Evolutionary conservation across 1,140 invertebrate genomes (phyloP).

Genomic region (Oscheius sp.): DNA sequence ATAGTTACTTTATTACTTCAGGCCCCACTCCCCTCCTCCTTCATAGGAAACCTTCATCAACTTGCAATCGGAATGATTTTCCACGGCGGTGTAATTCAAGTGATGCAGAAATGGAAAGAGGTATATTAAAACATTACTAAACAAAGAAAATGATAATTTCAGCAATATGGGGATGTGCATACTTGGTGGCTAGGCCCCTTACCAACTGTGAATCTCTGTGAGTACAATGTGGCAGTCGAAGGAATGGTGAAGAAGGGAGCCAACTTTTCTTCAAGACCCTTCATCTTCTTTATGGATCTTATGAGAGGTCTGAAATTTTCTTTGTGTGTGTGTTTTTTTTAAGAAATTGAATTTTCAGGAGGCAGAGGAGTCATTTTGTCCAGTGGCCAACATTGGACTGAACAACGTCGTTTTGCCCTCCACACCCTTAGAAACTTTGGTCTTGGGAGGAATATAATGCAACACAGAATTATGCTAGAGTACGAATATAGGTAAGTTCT

Average conservation of each 20-base stretch:
- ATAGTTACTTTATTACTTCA: neutral
- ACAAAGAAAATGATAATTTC: no score
- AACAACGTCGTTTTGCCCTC: constrained; percentile 33
- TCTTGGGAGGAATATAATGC: constrained; percentile 38
- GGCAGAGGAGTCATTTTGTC: constrained; percentile 27
- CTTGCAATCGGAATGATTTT: neutral
- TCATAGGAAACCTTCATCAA: constrained; percentile 16
- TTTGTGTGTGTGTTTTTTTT: no score
- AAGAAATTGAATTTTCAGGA: constrained; percentile 23
- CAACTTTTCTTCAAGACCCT: constrained; percentile 1
- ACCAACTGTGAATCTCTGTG: constrained; percentile 16
- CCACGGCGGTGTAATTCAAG: neutral
- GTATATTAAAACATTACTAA: neutral
- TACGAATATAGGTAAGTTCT: constrained; percentile 2
- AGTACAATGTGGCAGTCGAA: constrained; percentile 26
- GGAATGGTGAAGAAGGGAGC: constrained; percentile 27
- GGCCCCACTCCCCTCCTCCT: constrained; percentile 13
- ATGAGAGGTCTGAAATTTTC: neutral
- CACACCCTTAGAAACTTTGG: constrained; percentile 36
- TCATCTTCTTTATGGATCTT: neutral
- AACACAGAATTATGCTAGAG: constrained; percentile 36
- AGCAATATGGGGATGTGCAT: constrained; percentile 28
- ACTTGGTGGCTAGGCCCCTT: constrained; percentile 32
- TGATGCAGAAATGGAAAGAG: constrained; percentile 11
- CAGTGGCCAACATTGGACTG: constrained; percentile 24